These are phyloP conservation scores for Solea solea DNA, from an alignment of 2,113 vertebrate genomes.

Conservation along the genomic window DNA sequence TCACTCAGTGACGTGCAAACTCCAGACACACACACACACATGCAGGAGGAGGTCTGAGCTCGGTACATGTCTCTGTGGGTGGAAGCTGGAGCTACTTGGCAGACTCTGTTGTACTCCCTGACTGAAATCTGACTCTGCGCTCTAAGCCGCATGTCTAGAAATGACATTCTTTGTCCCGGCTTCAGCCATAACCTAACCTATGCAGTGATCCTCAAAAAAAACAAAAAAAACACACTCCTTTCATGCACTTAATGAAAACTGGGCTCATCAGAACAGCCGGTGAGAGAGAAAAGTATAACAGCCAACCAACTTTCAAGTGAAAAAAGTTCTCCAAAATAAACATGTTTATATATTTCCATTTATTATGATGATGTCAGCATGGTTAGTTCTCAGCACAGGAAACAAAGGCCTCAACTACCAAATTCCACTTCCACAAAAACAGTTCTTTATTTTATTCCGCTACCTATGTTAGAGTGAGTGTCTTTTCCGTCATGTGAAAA, in stretches of 20 bases:
- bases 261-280: not conserved
- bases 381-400: conserved; percentile 16
- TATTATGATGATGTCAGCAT: not conserved
- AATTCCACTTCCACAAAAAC: conserved; percentile 21
- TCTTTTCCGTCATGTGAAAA: conserved; percentile 11
- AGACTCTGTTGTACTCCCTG: conserved; percentile 1
- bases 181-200: conserved; percentile 20
- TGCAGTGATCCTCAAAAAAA: conserved; percentile 19
- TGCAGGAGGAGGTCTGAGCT: not conserved
- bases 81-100: conserved; percentile 14
- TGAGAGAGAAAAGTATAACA: not conserved
- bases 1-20: conserved; percentile 31
- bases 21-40: conserved; percentile 3
- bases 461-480: not conserved
- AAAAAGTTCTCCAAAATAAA: not conserved
- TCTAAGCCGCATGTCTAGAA: conserved; percentile 29
- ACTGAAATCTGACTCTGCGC: conserved; percentile 42
- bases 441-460: not conserved
- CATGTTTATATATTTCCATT: conserved; percentile 3
- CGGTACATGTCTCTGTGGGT: not conserved
- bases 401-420: conserved; percentile 3
- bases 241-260: conserved; percentile 38
- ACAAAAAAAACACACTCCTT: not conserved
- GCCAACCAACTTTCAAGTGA: not conserved
- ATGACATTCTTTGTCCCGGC: conserved; percentile 34